phyloP scores from a whole-genome alignment of 2,113 vertebrate genomes.

The Amia ocellicauda region DNA sequence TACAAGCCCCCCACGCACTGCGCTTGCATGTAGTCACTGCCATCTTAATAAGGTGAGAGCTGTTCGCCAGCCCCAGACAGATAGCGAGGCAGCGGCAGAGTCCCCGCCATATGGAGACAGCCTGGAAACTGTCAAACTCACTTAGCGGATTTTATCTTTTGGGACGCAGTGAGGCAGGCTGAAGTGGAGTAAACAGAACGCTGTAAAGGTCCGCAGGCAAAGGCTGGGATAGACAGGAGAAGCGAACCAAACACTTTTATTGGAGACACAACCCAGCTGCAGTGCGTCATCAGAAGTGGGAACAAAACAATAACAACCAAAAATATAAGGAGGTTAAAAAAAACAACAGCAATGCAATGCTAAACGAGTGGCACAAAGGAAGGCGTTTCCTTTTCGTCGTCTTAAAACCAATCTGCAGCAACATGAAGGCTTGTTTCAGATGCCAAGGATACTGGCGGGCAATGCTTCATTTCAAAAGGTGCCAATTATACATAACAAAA shows the following conservation, averaged over 20 bases:
- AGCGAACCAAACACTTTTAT: neutral
- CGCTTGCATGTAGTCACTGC: conserved; percentile 65
- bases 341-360: neutral
- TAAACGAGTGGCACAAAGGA: neutral
- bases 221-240: conserved; percentile 48
- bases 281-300: too few species aligned
- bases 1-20: conserved; percentile 51
- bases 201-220: conserved; percentile 63
- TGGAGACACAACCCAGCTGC: neutral
- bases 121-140: conserved; percentile 80
- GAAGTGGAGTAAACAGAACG: conserved; percentile 63
- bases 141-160: conserved; percentile 75
- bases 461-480: neutral
- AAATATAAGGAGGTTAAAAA: too few species aligned
- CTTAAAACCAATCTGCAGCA: neutral
- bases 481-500: neutral
- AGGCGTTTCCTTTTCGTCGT: neutral
- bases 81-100: conserved; percentile 50
- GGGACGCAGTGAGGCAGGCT: conserved; percentile 70
- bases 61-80: conserved; percentile 57
- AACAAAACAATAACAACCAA: too few species aligned
- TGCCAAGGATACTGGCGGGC: neutral
- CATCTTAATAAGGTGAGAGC: conserved; percentile 75
- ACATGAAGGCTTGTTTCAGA: neutral
- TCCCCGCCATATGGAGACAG: conserved; percentile 76